Evolutionary conservation across 2,797 vertebrate genomes (phyloP).

Genomic region (Sebastes glaucus): DNA sequence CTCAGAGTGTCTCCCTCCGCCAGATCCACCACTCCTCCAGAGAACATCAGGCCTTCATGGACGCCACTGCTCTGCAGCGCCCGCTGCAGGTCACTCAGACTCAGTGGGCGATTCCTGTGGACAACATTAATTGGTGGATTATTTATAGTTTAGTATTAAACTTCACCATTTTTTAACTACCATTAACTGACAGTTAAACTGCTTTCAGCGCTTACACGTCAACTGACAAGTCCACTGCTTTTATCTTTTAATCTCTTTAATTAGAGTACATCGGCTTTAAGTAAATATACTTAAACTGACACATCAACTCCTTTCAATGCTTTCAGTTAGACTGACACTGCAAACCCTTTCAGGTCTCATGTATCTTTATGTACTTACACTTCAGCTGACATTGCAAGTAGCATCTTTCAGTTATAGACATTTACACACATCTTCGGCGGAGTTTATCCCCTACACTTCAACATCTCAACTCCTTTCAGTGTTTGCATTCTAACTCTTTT

Average conservation of each 20-base stretch:
- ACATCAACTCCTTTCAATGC: background rate
- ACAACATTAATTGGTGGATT: background rate
- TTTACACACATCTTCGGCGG: too few relatives aligned
- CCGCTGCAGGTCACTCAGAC: conserved; percentile 88
- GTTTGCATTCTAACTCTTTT: background rate
- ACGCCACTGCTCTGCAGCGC: conserved; percentile 83
- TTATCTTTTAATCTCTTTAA: background rate
- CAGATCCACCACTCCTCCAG: conserved; percentile 72
- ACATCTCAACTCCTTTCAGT: background rate
- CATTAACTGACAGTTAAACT: background rate
- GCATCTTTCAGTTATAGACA: background rate
- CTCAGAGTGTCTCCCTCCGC: conserved; percentile 82
- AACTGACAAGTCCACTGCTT: background rate
- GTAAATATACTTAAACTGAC: background rate
- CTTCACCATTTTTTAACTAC: background rate
- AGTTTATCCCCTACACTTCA: background rate
- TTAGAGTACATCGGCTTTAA: background rate
- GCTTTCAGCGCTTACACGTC: background rate
- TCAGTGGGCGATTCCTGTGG: conserved; percentile 89
- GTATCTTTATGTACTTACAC: background rate
- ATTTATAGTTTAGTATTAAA: background rate
- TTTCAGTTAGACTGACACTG: background rate
- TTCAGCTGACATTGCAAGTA: background rate
- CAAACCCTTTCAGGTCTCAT: background rate
- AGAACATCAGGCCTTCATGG: conserved; percentile 85